Evolutionary conservation across 2,113 vertebrate genomes (phyloP), one percentile per base, ranked within the genome.

Genomic region (Notothenia coriiceps): DNA sequence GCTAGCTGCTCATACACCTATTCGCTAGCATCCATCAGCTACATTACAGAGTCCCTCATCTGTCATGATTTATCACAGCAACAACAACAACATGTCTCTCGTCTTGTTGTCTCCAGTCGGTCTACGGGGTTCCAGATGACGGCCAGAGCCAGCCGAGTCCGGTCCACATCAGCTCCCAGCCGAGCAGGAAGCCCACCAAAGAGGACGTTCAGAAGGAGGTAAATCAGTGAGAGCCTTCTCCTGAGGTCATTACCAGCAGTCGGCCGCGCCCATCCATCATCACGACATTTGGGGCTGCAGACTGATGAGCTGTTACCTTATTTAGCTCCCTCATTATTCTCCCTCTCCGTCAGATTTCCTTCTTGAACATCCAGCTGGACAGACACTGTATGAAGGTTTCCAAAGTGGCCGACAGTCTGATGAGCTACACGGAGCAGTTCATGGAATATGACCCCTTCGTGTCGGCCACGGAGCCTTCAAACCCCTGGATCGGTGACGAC

Each of bases 311-410:
- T n/a, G 50, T 51, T 74, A 5, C 72, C 70, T 85, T 72, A 82
- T 87, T 91, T 88, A 90, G 60, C 75, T 15, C 81, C 74, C 69
- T 86, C 76, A 80, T 91, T 81, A 66, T 79, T 50, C 80, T 63
- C 60, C 17, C 65, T 60, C 65, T 75, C 69, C 68, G 25, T 78
- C 95, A 99, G 97, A 98, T 99, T 92, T 94, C 92, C 77, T 99
- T 99, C 94, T 92, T 99, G 93, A 98, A 97, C 64, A 86, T 94
- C 79, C 97, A 99, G 91, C 96, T 99, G 91, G 98, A 98, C 91
- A 96, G 98, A 88, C 98, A 99, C 91, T 97, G 97, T 93, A 96
- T 99, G 96, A 99, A 98, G 95, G 98, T 99, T 94, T 99, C 98
- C 89, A 99, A 99, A 96, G 97, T 99, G 91, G 97, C 98, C 52